These are phyloP conservation scores for Caenorhabditis sp. DNA, from an alignment of 2,888 invertebrate species.

Conservation along the genomic window DNA sequence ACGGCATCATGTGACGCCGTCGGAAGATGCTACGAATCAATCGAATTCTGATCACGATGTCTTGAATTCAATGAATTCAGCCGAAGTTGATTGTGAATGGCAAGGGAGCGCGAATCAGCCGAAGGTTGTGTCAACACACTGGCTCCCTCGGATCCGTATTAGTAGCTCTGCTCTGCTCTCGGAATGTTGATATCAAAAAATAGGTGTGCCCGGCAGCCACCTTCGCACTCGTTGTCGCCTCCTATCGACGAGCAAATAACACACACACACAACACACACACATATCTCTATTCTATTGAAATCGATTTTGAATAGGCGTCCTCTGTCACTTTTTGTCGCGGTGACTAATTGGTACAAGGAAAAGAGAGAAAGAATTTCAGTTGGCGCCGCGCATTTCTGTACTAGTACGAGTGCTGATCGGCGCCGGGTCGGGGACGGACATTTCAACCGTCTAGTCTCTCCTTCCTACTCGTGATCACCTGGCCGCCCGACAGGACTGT, in stretches of 20 bases:
- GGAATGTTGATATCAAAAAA: constrained; percentile 41
- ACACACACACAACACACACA: constrained; percentile 12
- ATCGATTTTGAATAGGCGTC: constrained; percentile 38
- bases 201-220: constrained; percentile 36
- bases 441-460: constrained; percentile 2
- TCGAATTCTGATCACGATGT: constrained; percentile 4
- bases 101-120: no score
- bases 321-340: constrained; percentile 26
- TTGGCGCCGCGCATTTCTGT: constrained; percentile 26
- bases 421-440: constrained; percentile 15
- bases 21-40: constrained; percentile 32
- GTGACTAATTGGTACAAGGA: constrained; percentile 48
- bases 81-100: no score
- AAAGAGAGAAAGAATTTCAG: constrained; percentile 24
- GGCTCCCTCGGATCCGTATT: constrained; percentile 15
- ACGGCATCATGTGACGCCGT: constrained; percentile 36
- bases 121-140: constrained; percentile 20
- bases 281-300: constrained; percentile 41
- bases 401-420: constrained; percentile 31
- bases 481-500: constrained; percentile 18
- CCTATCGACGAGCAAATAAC: constrained; percentile 32
- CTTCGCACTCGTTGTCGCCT: constrained; percentile 15
- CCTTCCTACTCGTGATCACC: constrained; percentile 33
- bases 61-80: neutral
- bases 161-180: constrained; percentile 14